Base-by-base conservation (phyloP, 64 coral and sea anemone genomes). In the Astreopora myriophthalma region DNA sequence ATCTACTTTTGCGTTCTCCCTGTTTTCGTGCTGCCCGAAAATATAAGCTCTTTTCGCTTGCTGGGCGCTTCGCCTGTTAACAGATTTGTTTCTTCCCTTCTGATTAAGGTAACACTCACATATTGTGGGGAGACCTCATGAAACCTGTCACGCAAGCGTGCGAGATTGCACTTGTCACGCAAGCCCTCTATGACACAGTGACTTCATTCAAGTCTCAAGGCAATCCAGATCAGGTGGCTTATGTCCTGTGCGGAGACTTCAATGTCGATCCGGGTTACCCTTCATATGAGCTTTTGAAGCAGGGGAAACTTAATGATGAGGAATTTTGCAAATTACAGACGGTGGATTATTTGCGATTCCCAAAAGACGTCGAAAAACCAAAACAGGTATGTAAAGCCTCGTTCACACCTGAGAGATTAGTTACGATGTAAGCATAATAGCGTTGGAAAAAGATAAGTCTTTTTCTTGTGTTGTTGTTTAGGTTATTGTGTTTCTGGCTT, bases 181-280 rank as follows among this genome's bases (percentile, higher is more conserved):
- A 78, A 78, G 75, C 42, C 25, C 0, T 78, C 0, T 0, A 23
- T 78, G 75, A 78, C 24, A 51, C 25, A 13, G 42, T 78, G 1
- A 52, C 75, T 17, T 51, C 75, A 52, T 26, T 78, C 25, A 55
- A 27, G 75, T 52, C 44, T 5, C 25, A 44, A 78, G 75, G 24
- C n/a, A n/a, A n/a, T n/a, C n/a, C n/a, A 0, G 28, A 78, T 9
- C 26, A 14, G 30, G 79, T 44, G 28, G 16, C 77, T 26, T 33
- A 83, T 28, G 70, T 91, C 37, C 48, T 91, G 0, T 91, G 89
- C 52, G 89, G 89, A 14, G 89, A 91, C 52, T 89, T 89, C 37
- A 89, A 89, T 68, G 63, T 88, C 13, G 88, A 91, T 14, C 89
- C 94, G 8, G 46, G 87, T 72, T 92, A 52, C n/a, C 94, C 94